These are phyloP conservation scores for Reinhardtius hippoglossoides DNA, from an alignment of 2,113 vertebrate genomes.

Conservation along the genomic window DNA sequence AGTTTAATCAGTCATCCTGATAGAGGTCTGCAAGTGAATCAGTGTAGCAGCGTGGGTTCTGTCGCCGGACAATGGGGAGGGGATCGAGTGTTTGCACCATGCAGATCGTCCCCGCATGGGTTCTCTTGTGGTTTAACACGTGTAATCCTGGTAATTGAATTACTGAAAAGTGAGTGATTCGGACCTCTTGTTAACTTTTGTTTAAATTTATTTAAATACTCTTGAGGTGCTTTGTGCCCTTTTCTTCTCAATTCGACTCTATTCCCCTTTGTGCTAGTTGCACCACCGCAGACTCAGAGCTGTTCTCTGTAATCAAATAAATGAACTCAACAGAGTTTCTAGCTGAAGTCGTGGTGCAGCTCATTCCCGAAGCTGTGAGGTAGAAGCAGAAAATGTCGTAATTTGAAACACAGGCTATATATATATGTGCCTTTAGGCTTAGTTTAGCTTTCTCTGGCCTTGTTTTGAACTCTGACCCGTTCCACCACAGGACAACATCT, in stretches of 20 bases:
- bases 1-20: slow-evolving; percentile 66
- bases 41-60: slow-evolving; percentile 50
- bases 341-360: slow-evolving; percentile 11
- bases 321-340: neutral
- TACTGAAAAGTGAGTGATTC: slow-evolving; percentile 11
- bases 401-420: slow-evolving; percentile 62
- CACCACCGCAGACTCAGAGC: neutral
- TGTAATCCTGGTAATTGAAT: slow-evolving; percentile 30
- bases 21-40: slow-evolving; percentile 65
- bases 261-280: neutral
- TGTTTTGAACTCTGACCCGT: slow-evolving; percentile 64
- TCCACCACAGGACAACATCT: slow-evolving; percentile 90
- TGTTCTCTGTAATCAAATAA: slow-evolving; percentile 8
- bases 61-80: slow-evolving; percentile 13
- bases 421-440: slow-evolving; percentile 50
- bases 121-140: slow-evolving; percentile 35
- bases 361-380: neutral
- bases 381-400: slow-evolving; percentile 48
- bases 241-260: neutral
- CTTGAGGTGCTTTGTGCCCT: neutral
- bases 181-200: neutral
- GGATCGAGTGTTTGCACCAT: slow-evolving; percentile 16
- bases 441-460: slow-evolving; percentile 44
- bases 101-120: slow-evolving; percentile 24
- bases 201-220: slow-evolving; percentile 10